Evolutionary conservation across 1,140 invertebrate species (phyloP).

Genomic region (Polypedilum vanderplanki): DNA sequence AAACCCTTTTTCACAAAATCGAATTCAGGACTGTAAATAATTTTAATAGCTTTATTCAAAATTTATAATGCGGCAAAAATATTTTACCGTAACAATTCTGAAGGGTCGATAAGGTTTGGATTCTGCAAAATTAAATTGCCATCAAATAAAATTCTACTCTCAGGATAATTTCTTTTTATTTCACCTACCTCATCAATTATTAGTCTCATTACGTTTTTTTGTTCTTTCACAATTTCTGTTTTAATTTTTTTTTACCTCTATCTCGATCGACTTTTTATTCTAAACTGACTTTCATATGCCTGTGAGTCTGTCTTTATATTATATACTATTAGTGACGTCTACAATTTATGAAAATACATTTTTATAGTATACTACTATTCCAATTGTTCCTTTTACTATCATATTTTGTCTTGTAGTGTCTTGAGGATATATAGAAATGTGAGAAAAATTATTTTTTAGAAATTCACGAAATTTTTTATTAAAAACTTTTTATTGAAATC

Average conservation of each 20-base stretch:
- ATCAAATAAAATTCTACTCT: not conserved
- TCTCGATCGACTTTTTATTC: not conserved
- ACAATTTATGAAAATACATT: too few relatives aligned
- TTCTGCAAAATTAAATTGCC: not conserved
- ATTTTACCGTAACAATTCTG: conserved; percentile 39
- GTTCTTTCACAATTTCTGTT: not conserved
- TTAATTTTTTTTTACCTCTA: not conserved
- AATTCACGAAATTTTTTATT: too few relatives aligned
- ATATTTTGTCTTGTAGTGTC: too few relatives aligned
- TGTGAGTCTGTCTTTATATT: too few relatives aligned
- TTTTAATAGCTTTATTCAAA: not conserved
- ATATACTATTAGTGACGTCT: too few relatives aligned
- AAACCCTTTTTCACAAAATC: conserved; percentile 41
- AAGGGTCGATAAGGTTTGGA: conserved; percentile 39
- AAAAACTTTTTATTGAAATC: too few relatives aligned
- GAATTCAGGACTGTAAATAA: conserved; percentile 35
- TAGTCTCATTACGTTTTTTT: not conserved
- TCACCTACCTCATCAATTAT: not conserved
- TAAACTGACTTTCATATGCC: not conserved
- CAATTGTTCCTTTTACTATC: too few relatives aligned
- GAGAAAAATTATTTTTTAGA: too few relatives aligned
- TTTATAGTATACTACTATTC: too few relatives aligned
- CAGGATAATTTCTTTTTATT: not conserved
- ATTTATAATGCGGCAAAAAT: not conserved
- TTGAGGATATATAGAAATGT: too few relatives aligned